Evolutionary conservation across 2,113 vertebrate species (phyloP), one percentile per base, ranked within the genome.

Genomic region (Coptodon rendalli): DNA sequence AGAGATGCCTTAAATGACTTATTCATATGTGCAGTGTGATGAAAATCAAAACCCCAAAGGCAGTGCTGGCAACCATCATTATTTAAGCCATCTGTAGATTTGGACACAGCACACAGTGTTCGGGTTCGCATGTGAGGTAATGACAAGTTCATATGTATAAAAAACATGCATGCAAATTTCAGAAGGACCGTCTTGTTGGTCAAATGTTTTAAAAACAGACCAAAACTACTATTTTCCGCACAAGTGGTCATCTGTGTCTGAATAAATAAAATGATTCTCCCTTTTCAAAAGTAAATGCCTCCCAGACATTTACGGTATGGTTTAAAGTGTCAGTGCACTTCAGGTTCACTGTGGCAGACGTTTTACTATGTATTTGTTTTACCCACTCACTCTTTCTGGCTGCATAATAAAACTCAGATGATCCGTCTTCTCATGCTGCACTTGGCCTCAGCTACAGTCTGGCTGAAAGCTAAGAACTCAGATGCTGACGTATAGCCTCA

Each of bases 1-100:
- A 89, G 83, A 81, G 31, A 61, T 66, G 83, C 80, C 73, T 86
- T 84, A 45, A 71, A 92, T 93, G 81, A 94, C 90, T 94, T 92
- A 93, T 94, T 94, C 91, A 95, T 94, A 82, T 84, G 50, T 86
- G 88, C 93, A 76, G 82, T 78, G 85, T 87, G 90, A 92, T 52
- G 57, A 90, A 93, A 89, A 84, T 89, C 80, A 81, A 79, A 90
- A 50, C 84, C 81, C 38, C 88, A 93, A 92, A 94, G 89, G 71
- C 86, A 91, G 53, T 12, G 57, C 87, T 95, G 90, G 87, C 89
- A 68, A 22, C 63, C 27, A 73, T 83, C 80, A 80, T 78, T 83
- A 85, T 83, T 92, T 56, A 34, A 59, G 54, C 93, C 92, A 95
- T 94, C 94, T 95, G 94, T 89, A 81, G 84, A 57, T 84, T 80